A percentile compares a stretch with the other conserved stretches of the same genome.
Conservation (phyloP, 1,140 invertebrate species). For the Centruroides sculpturatus region DNA sequence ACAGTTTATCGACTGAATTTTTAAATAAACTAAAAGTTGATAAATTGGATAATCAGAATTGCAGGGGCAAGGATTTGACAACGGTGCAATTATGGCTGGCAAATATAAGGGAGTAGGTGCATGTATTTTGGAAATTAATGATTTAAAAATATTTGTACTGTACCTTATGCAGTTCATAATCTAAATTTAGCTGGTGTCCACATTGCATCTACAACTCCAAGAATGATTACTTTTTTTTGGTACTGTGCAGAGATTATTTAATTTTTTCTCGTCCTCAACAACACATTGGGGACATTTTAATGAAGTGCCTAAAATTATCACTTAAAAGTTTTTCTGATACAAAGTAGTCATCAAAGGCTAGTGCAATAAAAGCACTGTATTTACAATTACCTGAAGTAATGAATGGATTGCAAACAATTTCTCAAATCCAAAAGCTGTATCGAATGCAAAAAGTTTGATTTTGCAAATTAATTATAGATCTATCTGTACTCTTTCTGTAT, state of each 20-base stretch:
- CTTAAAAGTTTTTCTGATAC: neutral
- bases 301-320: neutral
- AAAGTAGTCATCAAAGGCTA: neutral
- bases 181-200: neutral
- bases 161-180: neutral
- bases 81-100: neutral
- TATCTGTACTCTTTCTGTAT: no score
- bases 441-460: no score
- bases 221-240: neutral
- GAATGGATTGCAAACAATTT: no score
- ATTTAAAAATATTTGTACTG: slow-evolving; percentile 2
- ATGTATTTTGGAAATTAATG: slow-evolving; percentile 3
- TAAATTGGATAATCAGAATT: neutral
- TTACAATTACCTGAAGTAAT: no score
- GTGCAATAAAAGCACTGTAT: neutral
- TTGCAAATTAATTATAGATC: no score
- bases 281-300: neutral
- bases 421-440: no score
- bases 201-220: neutral
- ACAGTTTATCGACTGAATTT: neutral
- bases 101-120: slow-evolving; percentile 1
- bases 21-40: slow-evolving; percentile 1
- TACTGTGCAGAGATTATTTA: neutral
- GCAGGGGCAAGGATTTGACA: slow-evolving; percentile 9
- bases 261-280: neutral